A percentile compares a stretch with the other conserved stretches of the same genome.
These are phyloP conservation scores for Lepidurus apus DNA, from an alignment of 1,140 invertebrate genomes.

Conservation along the genomic window DNA sequence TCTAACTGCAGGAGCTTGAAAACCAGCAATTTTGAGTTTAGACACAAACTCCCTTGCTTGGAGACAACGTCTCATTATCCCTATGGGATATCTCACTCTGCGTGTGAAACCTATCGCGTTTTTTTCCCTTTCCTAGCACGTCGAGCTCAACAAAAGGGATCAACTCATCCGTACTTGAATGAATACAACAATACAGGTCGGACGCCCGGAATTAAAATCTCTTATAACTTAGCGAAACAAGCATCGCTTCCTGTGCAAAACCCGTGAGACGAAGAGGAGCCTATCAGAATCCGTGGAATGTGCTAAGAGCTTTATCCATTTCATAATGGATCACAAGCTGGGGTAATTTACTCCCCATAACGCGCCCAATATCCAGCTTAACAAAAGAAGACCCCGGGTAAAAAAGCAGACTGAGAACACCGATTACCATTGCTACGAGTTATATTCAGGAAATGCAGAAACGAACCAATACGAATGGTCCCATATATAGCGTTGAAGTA, in stretches of 20 bases:
- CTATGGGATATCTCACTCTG: slow-evolving; percentile 8
- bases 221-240: neutral
- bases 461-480: neutral
- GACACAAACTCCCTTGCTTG: slow-evolving; percentile 14
- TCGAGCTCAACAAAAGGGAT: neutral
- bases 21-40: slow-evolving; percentile 3
- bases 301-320: neutral
- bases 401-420: neutral
- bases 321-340: neutral
- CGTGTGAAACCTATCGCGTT: slow-evolving; percentile 13
- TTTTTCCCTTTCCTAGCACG: neutral
- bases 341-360: neutral
- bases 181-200: neutral
- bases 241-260: neutral
- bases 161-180: neutral
- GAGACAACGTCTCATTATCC: neutral
- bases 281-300: slow-evolving; percentile 5
- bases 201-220: neutral
- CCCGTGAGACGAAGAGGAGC: neutral
- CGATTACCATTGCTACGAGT: neutral
- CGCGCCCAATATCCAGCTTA: neutral
- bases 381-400: neutral
- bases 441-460: neutral
- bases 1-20: slow-evolving; percentile 2
- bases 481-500: neutral